phyloP scores from a whole-genome alignment of 2,888 invertebrate species.

The Callyntrura sp. region DNA sequence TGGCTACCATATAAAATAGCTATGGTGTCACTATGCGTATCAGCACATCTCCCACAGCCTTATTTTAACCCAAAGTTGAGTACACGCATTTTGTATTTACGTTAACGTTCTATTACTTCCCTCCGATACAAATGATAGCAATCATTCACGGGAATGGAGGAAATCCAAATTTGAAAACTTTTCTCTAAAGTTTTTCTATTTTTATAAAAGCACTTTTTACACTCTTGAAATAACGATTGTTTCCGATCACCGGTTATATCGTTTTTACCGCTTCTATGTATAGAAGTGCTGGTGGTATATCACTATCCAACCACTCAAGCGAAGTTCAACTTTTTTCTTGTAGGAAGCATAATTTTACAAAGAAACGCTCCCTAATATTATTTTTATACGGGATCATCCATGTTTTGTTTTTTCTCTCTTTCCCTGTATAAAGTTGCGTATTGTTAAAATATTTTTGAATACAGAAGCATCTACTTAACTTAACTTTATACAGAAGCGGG shows the following conservation, averaged over 20 bases:
- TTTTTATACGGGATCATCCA: conserved; percentile 39
- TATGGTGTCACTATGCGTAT: too few relatives aligned
- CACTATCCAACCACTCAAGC: conserved; percentile 10
- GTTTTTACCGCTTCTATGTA: not conserved
- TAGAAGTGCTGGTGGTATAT: not conserved
- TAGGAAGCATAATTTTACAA: conserved; percentile 40
- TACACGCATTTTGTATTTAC: not conserved
- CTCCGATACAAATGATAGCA: conserved; percentile 69
- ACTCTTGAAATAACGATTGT: not conserved
- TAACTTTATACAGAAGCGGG: not conserved
- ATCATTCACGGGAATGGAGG: conserved; percentile 62
- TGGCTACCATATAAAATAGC: too few relatives aligned
- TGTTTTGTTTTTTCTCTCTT: not conserved
- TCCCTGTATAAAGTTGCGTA: not conserved
- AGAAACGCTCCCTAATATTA: conserved; percentile 44
- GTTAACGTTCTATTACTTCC: conserved; percentile 53
- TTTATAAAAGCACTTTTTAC: conserved; percentile 41
- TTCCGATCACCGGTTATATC: not conserved
- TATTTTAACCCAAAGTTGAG: not conserved
- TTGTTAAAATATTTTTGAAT: conserved; percentile 4
- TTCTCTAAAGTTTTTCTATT: conserved; percentile 48
- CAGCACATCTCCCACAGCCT: too few relatives aligned
- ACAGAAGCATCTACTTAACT: not conserved
- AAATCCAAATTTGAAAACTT: conserved; percentile 59
- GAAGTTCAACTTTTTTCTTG: conserved; percentile 15